Conservation (phyloP, 2,888 invertebrate genomes). For the Apantesis nais region DNA sequence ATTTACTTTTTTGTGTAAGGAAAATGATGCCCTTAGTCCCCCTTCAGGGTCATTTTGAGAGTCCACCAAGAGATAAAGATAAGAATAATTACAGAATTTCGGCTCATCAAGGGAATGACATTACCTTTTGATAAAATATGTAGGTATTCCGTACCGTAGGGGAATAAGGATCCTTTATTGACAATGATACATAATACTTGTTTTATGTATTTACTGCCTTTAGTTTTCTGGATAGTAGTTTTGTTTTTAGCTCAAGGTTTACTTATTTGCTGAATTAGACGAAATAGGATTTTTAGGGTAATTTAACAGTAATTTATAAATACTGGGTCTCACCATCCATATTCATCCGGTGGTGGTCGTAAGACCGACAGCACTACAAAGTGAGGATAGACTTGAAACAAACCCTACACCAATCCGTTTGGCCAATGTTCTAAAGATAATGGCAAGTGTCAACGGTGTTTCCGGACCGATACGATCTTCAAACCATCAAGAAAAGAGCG, state of each 20-base stretch:
- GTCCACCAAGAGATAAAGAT: constrained; percentile 5
- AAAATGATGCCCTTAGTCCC: constrained; percentile 15
- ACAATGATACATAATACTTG: neutral
- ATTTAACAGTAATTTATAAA: too few species aligned
- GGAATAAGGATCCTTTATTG: neutral
- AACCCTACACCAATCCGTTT: too few species aligned
- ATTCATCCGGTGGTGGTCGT: too few species aligned
- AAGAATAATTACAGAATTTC: constrained; percentile 16
- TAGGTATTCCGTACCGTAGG: neutral
- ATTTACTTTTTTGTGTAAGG: constrained; percentile 21
- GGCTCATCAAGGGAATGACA: constrained; percentile 1
- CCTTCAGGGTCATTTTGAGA: constrained; percentile 21
- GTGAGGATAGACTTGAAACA: too few species aligned
- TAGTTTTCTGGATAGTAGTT: neutral
- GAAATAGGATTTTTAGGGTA: neutral
- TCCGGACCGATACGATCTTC: too few species aligned
- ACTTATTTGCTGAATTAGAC: neutral
- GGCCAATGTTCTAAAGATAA: too few species aligned
- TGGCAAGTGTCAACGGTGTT: too few species aligned
- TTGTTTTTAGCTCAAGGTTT: neutral
- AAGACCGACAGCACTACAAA: too few species aligned
- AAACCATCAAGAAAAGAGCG: too few species aligned
- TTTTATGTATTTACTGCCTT: neutral
- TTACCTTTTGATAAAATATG: neutral
- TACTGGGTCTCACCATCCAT: too few species aligned